Base-by-base conservation (phyloP, 2,113 vertebrate species). In the Struthidea cinerea region DNA sequence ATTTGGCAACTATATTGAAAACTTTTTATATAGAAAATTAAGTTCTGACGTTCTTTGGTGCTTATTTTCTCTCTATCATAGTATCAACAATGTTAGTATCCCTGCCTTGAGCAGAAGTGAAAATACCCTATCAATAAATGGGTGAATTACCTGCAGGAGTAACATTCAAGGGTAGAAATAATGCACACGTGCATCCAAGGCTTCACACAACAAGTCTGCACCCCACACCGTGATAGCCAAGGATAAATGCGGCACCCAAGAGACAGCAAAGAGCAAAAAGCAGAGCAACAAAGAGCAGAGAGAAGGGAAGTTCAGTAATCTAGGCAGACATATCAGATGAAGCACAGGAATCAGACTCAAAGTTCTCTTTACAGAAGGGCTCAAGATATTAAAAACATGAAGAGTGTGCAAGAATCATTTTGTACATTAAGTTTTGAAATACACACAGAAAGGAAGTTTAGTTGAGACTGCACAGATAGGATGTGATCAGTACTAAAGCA, bases 151-250 rank as follows among this genome's bases (percentile, higher is more conserved):
- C 98, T 98, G 97, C 94, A 97, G 97, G 87, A 83, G 97, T 97
- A 98, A 98, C 93, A 96, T 97, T 97, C 98, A 98, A 98, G 97
- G 94, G 98, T 21, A 97, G 98, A 97, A 98, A 97, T 97, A 98
- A 97, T 68, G 97, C 92, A 97, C 95, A 96, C 93, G 96, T 96
- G 97, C 94, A 97, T 98, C 97, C 97, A 98, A 96, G 97, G 97
- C 91, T 94, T 97, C 97, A 97, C 97, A 97, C 67, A 97, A 97
- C 76, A 65, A 80, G 97, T 98, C 97, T 98, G 98, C 96, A 98
- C 96, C 98, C 97, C 97, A 98, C 97, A 98, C 97, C 97, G 47
- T 97, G 98, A 98, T 94, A 98, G 98, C 97, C 98, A 98, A 98
- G 98, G 98, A 98, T 97, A 98, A 97, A 98, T 74, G 98, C 97